Evolutionary conservation across 2,888 invertebrate species (phyloP).

Genomic region (Tanypteryx hageni): DNA sequence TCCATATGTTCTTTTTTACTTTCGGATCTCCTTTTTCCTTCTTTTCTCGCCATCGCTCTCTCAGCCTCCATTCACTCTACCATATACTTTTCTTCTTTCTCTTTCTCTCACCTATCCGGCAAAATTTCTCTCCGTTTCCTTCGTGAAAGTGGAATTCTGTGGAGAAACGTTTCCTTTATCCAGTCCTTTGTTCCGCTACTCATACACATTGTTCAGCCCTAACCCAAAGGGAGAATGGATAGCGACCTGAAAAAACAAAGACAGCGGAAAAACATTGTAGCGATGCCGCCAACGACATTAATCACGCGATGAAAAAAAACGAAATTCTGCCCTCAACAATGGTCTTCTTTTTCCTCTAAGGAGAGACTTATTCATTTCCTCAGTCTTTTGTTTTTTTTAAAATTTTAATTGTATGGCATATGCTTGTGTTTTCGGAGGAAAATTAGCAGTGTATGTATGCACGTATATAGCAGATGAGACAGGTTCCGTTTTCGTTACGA

Average conservation of each 20-base stretch:
- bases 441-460: neutral
- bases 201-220: neutral
- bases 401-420: neutral
- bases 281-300: constrained; percentile 23
- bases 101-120: neutral
- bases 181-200: constrained; percentile 11
- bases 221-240: neutral
- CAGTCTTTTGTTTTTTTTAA: neutral
- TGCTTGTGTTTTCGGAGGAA: neutral
- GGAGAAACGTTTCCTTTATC: neutral
- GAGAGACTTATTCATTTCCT: neutral
- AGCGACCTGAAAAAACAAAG: neutral
- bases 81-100: too few species aligned
- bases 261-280: neutral
- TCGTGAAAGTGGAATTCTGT: neutral
- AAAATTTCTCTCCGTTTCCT: neutral
- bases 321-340: neutral
- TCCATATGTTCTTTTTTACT: neutral
- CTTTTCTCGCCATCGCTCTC: neutral
- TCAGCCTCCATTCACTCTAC: too few species aligned
- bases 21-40: neutral
- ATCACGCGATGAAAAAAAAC: constrained; percentile 20
- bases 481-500: too few species aligned
- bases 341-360: neutral
- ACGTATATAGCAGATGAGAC: too few species aligned